Evolutionary conservation across 2,888 invertebrate genomes (phyloP), one percentile per base, ranked within the genome.

Genomic region (Rhamnusium bicolor): DNA sequence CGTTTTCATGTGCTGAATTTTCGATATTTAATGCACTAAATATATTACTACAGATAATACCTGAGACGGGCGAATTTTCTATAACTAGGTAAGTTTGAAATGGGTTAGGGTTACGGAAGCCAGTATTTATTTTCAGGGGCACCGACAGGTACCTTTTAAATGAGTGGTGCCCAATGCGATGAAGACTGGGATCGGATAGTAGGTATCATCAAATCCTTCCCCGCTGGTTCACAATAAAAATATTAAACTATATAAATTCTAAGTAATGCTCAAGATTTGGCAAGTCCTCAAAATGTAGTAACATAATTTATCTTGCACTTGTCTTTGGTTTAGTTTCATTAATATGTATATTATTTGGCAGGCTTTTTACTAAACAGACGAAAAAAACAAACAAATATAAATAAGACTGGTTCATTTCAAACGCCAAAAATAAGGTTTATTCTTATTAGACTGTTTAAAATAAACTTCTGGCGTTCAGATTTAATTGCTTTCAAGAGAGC

Each of bases 341-440:
- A 65, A 65, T 65, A n/a, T n/a, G n/a, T 19, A 51, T 65, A 65
- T n/a, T 27, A 65, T 65, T 51, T 65, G 65, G 65, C 65, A 29
- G 49, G 53, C 24, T 18, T 62, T 40, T 40, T 62, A 49, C 62
- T 14, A 19, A 24, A 46, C 46, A 62, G 47, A 14, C 47, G 27
- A 24, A 56, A 56, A 56, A 56, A 56, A 56, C 27, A 27, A n/a
- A n/a, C 10, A 40, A 40, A n/a, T 4, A 40, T 5, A n/a, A 12
- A 40, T 10, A 10, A 24, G 54, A 8, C 54, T 24, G 54, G 14
- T 5, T 2, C 14, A n/a, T 16, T 56, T 53, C 54, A 7, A 14
- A 21, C n/a, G 24, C 27, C 54, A 27, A 24, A 56, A 56, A 56
- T 56, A 56, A 14, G 24, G 54, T 5, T 16, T n/a, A 56, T 56